Evolutionary conservation across 2,888 invertebrate genomes (phyloP), one percentile per base, ranked within the genome.

Genomic region (Platerodrilus igneus): DNA sequence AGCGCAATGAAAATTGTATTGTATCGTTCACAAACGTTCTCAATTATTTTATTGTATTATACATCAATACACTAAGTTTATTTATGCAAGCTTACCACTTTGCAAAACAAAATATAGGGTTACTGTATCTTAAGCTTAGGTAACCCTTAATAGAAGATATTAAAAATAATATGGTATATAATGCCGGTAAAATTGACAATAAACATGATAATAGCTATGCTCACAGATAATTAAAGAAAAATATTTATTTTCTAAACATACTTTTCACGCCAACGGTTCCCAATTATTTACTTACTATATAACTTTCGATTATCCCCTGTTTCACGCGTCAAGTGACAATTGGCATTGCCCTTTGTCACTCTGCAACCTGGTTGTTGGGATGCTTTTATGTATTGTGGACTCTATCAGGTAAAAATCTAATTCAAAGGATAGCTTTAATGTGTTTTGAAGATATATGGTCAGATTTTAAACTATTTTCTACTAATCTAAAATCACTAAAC

Each of bases 181-280:
- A 42, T 10, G 36, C 19, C 30, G 17, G 17, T 15, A 33, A 41
- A 45, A 40, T 19, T 29, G 40, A 45, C 40, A 40, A 41, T 45
- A 45, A 36, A 28, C 31, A 25, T 17, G 14, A 29, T 40, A 37
- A 45, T 41, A 23, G 28, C 20, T 23, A 37, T 33, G 37, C 25
- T 37, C 22, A 19, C 29, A 39, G 32, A 39, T 60, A 59, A 62
- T 62, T 59, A 59, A 62, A 62, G 57, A 58, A 62, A 57, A 62
- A 62, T 60, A 62, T 62, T 59, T 60, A 58, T 56, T 57, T 58
- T 60, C 51, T 42, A 58, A 59, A 56, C 53, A 58, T 44, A 56
- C 55, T 57, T 57, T 60, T 49, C 48, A 47, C 52, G 48, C 50
- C 50, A 51, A 51, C 55, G 51, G 53, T 47, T 39, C 37, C 41